Evolutionary conservation across 2,888 invertebrate genomes (phyloP), one percentile per base, ranked within the genome.

Genomic region (Drosophila lacicola): DNA sequence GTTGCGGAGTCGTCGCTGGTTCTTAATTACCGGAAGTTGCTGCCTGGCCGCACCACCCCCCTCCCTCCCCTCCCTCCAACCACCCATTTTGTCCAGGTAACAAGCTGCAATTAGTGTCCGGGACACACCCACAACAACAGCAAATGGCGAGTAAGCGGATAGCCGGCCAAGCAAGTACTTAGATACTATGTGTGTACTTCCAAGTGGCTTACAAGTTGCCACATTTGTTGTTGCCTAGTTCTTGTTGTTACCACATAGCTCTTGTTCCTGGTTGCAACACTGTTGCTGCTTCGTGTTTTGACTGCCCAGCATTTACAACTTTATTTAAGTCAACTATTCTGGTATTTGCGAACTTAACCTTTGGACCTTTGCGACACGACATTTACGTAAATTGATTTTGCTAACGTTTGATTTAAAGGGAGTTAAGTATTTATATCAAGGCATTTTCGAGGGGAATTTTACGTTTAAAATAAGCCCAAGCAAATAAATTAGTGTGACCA

Each of bases 11-110:
- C 45, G 51, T 47, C 21, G 74, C 57, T 63, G 56, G 36, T 54
- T 63, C 78, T 80, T 80, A 80, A 80, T 89, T 84, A 87, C 89
- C 82, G 89, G 89, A 85, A 85, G 80, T 75, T 69, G 56, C 61
- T 61, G 65, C 70, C 50, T 42, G 47, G 21, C 36, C 37, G 37
- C 54, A 1, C 29, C 29, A 29, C 2, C 8, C 29, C 8, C 33
- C 2, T 2, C 29, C 8, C 33, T 34, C 19, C 2, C 25, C 13
- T 1, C 19, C 14, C 44, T 1, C 17, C 17, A 17, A 17, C 17
- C 17, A 17, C 17, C 17, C 17, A 17, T 2, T 42, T 51, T 29
- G 49, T 29, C 33, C 75, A 76, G 79, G 79, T 79, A 70, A 84
- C 74, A 74, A 73, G 67, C 70, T 63, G 70, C 84, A 89, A 85